Percentiles rank a stretch among this genome's conserved stretches.
These are phyloP conservation scores for Carcina quercana DNA, from an alignment of 2,888 invertebrate genomes.

Conservation along the genomic window DNA sequence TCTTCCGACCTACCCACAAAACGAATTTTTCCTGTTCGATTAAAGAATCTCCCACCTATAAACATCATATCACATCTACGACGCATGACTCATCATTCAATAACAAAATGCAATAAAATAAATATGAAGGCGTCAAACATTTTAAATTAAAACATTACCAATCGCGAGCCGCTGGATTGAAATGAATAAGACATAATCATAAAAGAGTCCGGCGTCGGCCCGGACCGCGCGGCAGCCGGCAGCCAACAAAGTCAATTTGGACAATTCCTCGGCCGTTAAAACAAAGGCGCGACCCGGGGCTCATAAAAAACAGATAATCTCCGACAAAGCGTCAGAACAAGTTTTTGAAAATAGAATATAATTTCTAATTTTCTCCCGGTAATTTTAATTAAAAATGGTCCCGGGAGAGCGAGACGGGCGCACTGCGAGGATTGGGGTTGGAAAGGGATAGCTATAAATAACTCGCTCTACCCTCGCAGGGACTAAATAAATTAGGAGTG, in stretches of 20 bases:
- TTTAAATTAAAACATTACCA: constrained; percentile 37
- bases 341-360: constrained; percentile 75
- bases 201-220: constrained; percentile 47
- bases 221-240: too few species aligned
- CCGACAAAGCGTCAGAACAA: constrained; percentile 70
- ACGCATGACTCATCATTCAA: too few species aligned
- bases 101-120: too few species aligned
- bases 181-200: constrained; percentile 60
- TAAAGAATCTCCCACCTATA: too few species aligned
- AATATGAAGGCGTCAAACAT: too few species aligned
- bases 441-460: constrained; percentile 66
- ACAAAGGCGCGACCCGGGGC: constrained; percentile 65
- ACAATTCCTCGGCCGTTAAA: constrained; percentile 65
- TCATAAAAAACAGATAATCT: constrained; percentile 73
- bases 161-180: constrained; percentile 47
- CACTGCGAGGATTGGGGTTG: constrained; percentile 35
- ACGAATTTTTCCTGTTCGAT: too few species aligned
- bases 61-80: too few species aligned
- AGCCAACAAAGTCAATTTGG: constrained; percentile 56
- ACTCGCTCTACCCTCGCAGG: constrained; percentile 57
- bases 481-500: constrained; percentile 74
- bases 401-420: constrained; percentile 57
- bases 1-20: too few species aligned
- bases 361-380: constrained; percentile 73
- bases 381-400: constrained; percentile 75